Evolutionary conservation across 64 coral and sea anemone species (phyloP).

Genomic region (Hydrozoanthus tunicans): DNA sequence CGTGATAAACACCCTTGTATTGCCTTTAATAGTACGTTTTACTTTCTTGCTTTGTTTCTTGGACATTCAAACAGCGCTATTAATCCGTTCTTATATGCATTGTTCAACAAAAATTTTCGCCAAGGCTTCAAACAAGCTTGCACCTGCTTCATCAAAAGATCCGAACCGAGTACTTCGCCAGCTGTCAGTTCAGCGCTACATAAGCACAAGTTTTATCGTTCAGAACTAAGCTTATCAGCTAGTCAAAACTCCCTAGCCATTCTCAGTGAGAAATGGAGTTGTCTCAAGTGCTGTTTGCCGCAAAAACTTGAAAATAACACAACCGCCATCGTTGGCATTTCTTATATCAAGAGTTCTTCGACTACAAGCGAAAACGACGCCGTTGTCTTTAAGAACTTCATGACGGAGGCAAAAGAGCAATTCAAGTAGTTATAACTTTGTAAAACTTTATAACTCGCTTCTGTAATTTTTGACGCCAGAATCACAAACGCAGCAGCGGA

Average conservation of each 20-base stretch:
- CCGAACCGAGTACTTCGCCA: not conserved
- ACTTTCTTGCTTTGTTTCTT: conserved; percentile 79
- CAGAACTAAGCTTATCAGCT: conserved; percentile 9
- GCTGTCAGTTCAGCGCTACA: not conserved
- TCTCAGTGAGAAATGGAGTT: not conserved
- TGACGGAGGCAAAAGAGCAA: not conserved
- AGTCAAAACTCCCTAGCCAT: conserved; percentile 23
- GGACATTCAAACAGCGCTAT: conserved; percentile 79
- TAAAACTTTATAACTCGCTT: not conserved
- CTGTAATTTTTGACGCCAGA: no score
- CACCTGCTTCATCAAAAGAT: conserved; percentile 15
- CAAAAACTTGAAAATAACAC: not conserved
- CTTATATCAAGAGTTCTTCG: conserved; percentile 14
- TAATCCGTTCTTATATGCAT: conserved; percentile 77
- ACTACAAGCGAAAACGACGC: conserved; percentile 11
- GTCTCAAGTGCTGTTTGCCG: not conserved
- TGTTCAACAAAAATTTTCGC: conserved; percentile 82
- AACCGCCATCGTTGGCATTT: conserved; percentile 1
- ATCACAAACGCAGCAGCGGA: no score
- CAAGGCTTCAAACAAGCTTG: conserved; percentile 82
- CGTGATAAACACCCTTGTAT: conserved; percentile 55
- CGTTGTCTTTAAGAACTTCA: not conserved
- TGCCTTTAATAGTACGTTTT: conserved; percentile 67
- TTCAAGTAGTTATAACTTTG: not conserved
- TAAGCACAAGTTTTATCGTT: conserved; percentile 12